Evolutionary conservation across 2,888 invertebrate species (phyloP).

Genomic region (Abscondita cerata): DNA sequence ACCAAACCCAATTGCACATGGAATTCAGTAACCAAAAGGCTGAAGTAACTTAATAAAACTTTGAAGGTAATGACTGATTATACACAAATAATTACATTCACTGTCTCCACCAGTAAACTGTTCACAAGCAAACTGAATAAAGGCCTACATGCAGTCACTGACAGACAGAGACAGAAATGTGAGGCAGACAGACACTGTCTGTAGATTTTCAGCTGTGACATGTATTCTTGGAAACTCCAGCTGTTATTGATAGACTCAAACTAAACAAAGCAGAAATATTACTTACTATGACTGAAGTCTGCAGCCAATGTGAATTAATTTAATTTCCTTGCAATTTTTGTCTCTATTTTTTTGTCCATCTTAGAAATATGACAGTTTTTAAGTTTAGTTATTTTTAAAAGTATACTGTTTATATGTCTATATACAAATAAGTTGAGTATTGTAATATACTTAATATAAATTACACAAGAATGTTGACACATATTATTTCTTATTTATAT

Average conservation of each 20-base stretch:
- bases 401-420: neutral
- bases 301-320: neutral
- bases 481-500: neutral
- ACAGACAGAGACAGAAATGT: neutral
- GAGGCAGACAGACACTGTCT: no score
- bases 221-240: neutral
- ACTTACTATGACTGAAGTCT: neutral
- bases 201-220: neutral
- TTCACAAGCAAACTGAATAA: neutral
- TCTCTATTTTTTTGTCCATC: neutral
- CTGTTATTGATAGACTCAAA: neutral
- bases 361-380: neutral
- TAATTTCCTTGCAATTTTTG: neutral
- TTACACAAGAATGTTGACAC: neutral
- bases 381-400: no score
- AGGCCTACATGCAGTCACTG: neutral
- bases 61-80: no score
- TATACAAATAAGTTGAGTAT: neutral
- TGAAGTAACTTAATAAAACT: neutral
- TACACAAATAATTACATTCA: neutral
- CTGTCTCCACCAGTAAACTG: neutral
- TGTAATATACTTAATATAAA: neutral
- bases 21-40: neutral
- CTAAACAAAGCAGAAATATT: neutral
- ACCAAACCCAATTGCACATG: neutral